Conservation (phyloP, 2,797 vertebrate species). For the Gymnoscopelus microlampas region DNA sequence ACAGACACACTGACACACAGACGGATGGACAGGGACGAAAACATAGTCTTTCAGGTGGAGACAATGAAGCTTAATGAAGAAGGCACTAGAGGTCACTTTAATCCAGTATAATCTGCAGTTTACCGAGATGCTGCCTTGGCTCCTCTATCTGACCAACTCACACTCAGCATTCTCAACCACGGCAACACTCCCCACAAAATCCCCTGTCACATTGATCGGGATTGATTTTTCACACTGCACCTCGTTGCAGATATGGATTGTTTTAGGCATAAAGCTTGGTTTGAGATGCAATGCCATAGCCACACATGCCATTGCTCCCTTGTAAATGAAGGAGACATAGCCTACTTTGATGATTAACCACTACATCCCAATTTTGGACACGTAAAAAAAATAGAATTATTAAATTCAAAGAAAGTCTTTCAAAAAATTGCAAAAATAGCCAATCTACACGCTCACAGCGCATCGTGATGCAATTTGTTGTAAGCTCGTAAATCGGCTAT, state of each 20-base stretch:
- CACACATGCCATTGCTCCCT: background rate
- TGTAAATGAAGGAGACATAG: background rate
- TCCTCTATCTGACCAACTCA: slow-evolving; percentile 7
- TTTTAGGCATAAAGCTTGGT: slow-evolving; percentile 44
- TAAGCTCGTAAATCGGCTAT: too few species aligned
- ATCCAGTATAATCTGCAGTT: slow-evolving; percentile 62
- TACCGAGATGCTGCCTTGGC: slow-evolving; percentile 28
- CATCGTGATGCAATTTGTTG: too few species aligned
- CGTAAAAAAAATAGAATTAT: too few species aligned
- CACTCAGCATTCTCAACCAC: slow-evolving; percentile 50
- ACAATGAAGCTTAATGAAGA: slow-evolving; percentile 50
- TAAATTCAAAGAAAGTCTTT: too few species aligned
- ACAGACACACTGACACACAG: too few species aligned
- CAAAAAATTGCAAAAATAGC: too few species aligned
- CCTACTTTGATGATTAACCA: background rate
- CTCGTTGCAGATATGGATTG: slow-evolving; percentile 57
- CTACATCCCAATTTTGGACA: too few species aligned
- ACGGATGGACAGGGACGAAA: too few species aligned
- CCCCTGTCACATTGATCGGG: slow-evolving; percentile 55
- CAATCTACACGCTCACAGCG: too few species aligned
- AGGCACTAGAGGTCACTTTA: slow-evolving; percentile 56
- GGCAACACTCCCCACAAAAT: slow-evolving; percentile 55
- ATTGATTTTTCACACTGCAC: slow-evolving; percentile 66
- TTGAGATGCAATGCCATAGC: slow-evolving; percentile 43
- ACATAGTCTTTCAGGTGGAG: slow-evolving; percentile 2